Evolutionary conservation across 2,797 vertebrate genomes (phyloP).

Genomic region (Vireo griseus): DNA sequence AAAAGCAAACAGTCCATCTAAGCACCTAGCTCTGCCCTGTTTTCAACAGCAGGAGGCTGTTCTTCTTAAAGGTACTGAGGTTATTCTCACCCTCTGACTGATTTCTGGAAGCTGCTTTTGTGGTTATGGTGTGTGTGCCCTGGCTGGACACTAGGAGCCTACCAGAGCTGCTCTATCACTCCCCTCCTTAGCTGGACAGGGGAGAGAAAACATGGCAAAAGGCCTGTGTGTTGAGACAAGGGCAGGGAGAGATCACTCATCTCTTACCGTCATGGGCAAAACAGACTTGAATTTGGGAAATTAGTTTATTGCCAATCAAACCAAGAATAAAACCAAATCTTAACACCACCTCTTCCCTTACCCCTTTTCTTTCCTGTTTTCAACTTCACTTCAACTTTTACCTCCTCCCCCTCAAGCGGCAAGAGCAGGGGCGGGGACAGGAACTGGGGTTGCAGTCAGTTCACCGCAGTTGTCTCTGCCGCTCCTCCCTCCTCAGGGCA

Average conservation of each 20-base stretch:
- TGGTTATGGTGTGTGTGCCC: neutral
- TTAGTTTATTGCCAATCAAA: neutral
- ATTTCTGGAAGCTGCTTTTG: neutral
- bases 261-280: rapidly evolving
- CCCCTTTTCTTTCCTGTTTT: neutral
- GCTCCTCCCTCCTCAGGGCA: neutral
- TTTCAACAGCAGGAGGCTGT: neutral
- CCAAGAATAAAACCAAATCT: neutral
- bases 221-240: neutral
- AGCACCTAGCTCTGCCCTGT: neutral
- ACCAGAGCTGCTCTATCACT: neutral
- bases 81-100: neutral
- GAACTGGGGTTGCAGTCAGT: rapidly evolving
- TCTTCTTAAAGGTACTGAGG: neutral
- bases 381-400: neutral
- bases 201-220: neutral
- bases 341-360: neutral
- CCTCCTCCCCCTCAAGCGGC: rapidly evolving
- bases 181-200: neutral
- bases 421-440: neutral
- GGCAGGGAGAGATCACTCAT: neutral
- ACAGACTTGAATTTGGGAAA: neutral
- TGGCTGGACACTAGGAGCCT: neutral
- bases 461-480: neutral
- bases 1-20: neutral